Conservation (phyloP, 2,888 invertebrate species). For the Spilarctia lutea region DNA sequence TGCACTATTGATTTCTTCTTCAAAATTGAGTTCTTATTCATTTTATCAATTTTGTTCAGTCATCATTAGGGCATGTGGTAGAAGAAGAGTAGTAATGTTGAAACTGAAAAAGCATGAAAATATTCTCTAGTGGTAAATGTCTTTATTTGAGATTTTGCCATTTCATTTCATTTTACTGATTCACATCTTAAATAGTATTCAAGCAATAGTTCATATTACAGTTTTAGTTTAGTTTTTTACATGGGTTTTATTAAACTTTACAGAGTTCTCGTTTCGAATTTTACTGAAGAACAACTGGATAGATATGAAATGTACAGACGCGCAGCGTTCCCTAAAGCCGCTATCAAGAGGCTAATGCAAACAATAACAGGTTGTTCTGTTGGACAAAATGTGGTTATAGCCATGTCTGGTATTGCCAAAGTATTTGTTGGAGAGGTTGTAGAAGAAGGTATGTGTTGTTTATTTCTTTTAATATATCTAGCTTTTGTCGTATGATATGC, state of each 20-base stretch:
- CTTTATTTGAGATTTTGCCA: background rate
- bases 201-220: too few relatives aligned
- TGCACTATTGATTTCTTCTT: too few relatives aligned
- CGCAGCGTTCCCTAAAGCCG: slow-evolving; percentile 99
- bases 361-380: slow-evolving; percentile 98
- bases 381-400: slow-evolving; percentile 99
- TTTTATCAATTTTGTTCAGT: too few relatives aligned
- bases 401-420: slow-evolving; percentile 99
- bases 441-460: slow-evolving; percentile 93
- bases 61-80: too few relatives aligned
- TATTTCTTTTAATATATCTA: too few relatives aligned
- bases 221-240: background rate
- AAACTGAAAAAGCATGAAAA: background rate
- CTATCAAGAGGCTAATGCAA: slow-evolving; percentile 98
- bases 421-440: slow-evolving; percentile 99
- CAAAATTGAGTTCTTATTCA: too few relatives aligned
- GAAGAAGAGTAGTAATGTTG: too few relatives aligned
- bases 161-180: too few relatives aligned
- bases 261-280: slow-evolving; percentile 98
- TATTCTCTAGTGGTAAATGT: background rate
- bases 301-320: slow-evolving; percentile 99
- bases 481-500: too few relatives aligned
- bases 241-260: slow-evolving; percentile 53
- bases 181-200: too few relatives aligned
- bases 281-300: slow-evolving; percentile 99